These are phyloP conservation scores for Sebastes itinus DNA, from an alignment of 2,797 vertebrate genomes.

Conservation along the genomic window DNA sequence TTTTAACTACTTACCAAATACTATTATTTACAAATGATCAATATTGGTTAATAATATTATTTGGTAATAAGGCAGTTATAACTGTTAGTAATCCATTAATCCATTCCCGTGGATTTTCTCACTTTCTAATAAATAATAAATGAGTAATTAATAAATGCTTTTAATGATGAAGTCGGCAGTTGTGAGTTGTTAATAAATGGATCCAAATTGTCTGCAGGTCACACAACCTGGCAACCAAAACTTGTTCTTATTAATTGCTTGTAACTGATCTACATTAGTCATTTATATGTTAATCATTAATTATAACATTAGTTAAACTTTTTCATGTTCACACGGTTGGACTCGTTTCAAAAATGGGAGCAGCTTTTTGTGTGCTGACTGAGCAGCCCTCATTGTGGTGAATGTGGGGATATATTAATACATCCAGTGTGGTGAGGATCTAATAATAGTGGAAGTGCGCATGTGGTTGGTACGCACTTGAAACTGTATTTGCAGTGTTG, in stretches of 20 bases:
- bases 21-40: too few relatives aligned
- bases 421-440: not conserved
- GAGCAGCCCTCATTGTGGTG: not conserved
- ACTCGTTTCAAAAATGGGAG: not conserved
- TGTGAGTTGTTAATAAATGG: not conserved
- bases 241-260: not conserved
- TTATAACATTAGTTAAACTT: not conserved
- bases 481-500: not conserved
- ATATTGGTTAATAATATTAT: too few relatives aligned
- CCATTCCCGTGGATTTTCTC: not conserved
- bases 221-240: not conserved
- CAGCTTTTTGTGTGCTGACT: not conserved
- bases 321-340: not conserved
- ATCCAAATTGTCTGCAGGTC: not conserved
- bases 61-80: too few relatives aligned
- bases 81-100: not conserved
- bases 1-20: too few relatives aligned
- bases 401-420: not conserved
- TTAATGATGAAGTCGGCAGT: not conserved
- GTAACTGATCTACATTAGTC: not conserved
- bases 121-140: not conserved
- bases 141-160: not conserved
- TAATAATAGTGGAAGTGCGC: not conserved
- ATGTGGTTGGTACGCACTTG: not conserved
- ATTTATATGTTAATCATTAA: not conserved